phyloP scores from a whole-genome alignment of 2,888 invertebrate species.

The Liodrosophila aerea region DNA sequence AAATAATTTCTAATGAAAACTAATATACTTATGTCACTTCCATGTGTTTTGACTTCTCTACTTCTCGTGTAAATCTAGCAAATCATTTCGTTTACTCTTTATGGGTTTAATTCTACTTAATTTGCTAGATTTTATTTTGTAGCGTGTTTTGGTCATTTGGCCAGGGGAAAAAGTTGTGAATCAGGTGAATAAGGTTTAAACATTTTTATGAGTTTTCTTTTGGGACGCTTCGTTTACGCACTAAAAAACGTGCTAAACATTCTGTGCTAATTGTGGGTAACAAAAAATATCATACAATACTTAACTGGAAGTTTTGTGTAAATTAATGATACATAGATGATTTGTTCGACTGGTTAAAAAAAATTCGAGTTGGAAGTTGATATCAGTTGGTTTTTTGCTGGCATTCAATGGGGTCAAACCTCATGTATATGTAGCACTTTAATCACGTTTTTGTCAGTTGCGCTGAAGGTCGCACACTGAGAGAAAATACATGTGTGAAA shows the following conservation, averaged over 20 bases:
- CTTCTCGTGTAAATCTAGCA: too few species aligned
- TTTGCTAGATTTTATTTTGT: conserved; percentile 1
- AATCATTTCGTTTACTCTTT: too few species aligned
- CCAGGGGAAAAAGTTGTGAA: conserved; percentile 15
- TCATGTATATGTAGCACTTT: conserved; percentile 13
- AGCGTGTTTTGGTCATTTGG: conserved; percentile 55
- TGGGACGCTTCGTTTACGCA: conserved; percentile 60
- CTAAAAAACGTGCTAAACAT: conserved; percentile 58
- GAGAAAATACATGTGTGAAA: conserved; percentile 10
- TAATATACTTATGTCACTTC: too few species aligned
- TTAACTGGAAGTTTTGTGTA: conserved; percentile 35
- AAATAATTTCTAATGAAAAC: too few species aligned
- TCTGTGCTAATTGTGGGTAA: conserved; percentile 54
- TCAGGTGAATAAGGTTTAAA: conserved; percentile 5
- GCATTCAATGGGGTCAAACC: conserved; percentile 15
- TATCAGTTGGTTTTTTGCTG: background rate
- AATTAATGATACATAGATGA: conserved; percentile 39
- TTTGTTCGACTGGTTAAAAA: conserved; percentile 37
- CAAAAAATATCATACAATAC: conserved; percentile 3
- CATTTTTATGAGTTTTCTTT: conserved; percentile 47
- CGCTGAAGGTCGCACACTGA: conserved; percentile 9
- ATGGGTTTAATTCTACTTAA: background rate
- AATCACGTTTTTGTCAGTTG: conserved; percentile 16
- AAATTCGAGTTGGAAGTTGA: background rate
- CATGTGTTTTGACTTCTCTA: too few species aligned